Evolutionary conservation across 2,113 vertebrate genomes (phyloP).

Genomic region (Bufo bufo): DNA sequence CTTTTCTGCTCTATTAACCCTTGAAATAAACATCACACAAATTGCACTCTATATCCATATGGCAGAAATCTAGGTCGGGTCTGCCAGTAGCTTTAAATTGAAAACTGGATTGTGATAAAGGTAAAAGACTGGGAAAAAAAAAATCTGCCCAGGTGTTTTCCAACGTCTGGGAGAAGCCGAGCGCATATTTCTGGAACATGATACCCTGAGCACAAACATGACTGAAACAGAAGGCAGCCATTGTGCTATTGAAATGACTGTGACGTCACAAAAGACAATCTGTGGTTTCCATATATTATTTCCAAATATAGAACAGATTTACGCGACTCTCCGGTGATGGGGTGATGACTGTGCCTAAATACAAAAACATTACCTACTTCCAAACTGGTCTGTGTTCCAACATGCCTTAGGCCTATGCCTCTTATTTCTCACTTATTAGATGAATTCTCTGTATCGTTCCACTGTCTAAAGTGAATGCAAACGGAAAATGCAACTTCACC

Average conservation of each 20-base stretch:
- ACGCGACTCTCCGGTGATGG: background rate
- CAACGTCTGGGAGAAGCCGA: slow-evolving; percentile 13
- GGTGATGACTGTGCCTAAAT: slow-evolving; percentile 3
- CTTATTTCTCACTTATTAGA: background rate
- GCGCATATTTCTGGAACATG: slow-evolving; percentile 29
- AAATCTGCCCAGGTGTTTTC: slow-evolving; percentile 48
- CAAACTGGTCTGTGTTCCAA: background rate
- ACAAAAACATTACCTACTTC: slow-evolving; percentile 6
- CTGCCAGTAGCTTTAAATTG: slow-evolving; percentile 39
- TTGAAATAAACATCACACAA: slow-evolving; percentile 46
- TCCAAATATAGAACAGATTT: slow-evolving; percentile 30
- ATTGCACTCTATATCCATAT: slow-evolving; percentile 36
- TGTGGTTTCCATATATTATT: slow-evolving; percentile 37
- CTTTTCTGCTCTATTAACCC: slow-evolving; percentile 58
- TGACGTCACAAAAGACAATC: slow-evolving; percentile 31
- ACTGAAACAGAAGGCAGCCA: slow-evolving; percentile 32
- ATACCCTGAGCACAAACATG: slow-evolving; percentile 37
- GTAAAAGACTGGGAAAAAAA: slow-evolving; percentile 22
- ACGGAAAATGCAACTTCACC: background rate
- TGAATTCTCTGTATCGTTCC: background rate
- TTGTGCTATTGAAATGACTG: slow-evolving; percentile 30
- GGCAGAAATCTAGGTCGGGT: background rate
- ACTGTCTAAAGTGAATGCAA: background rate
- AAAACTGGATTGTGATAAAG: slow-evolving; percentile 43
- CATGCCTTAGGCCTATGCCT: background rate